Base-by-base conservation (phyloP, 2,113 vertebrate species). In the Anthoscopus minutus region DNA sequence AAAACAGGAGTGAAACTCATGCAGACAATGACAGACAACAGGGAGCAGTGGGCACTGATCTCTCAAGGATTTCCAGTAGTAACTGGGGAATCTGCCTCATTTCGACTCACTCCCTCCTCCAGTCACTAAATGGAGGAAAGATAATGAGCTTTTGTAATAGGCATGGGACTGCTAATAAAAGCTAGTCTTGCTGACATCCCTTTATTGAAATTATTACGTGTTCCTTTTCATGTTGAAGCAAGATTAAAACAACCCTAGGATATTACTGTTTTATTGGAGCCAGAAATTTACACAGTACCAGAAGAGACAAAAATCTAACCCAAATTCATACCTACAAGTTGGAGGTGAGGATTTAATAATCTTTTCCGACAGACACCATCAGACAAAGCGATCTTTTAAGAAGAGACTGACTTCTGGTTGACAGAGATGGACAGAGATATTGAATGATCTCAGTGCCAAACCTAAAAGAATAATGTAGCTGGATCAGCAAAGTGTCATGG, bases 401-500 rank as follows among this genome's bases (percentile, higher is more conserved):
- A 88, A 61, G 60, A 86, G 92, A n/a, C 28, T 81, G 56, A 76
- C 87, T 96, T 97, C 95, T 69, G 86, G 25, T 90, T 97, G 95
- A 91, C 79, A 94, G 92, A 92, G 90, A 97, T 92, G 84, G 80
- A 96, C 91, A 92, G 24, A 76, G 77, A 92, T 92, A 90, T 40
- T 90, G 90, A 95, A 74, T 88, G 92, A 95, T 95, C 64, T 93
- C 21, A 37, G 93, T 87, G 72, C 64, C 85, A 92, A 94, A 96
- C 72, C 88, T 38, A 35, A 65, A 93, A 73, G 85, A 93, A 60
- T 62, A 65, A 92, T 88, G 82, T 58, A 60, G 88, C 74, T 60
- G 35, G 91, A 79, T 97, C 92, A 96, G 89, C 95, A 96, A 94
- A 96, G 93, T 95, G 96, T 94, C 96, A 96, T 76, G 48, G 74